Base-by-base conservation (phyloP, 2,888 invertebrate species). In the Stenurella melanura region DNA sequence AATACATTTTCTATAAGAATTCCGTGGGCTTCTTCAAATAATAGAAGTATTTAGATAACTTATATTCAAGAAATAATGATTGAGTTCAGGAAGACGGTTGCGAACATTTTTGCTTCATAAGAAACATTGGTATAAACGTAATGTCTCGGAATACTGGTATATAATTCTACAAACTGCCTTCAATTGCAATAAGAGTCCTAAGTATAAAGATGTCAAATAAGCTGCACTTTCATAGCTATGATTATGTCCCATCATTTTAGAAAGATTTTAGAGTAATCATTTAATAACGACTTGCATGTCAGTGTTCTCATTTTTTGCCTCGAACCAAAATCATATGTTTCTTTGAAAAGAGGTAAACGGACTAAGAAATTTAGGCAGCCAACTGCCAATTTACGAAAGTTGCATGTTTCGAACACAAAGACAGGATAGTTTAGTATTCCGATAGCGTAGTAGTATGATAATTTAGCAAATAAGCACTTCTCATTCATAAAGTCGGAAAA, bases 401-500 rank as follows among this genome's bases (percentile, higher is more conserved):
- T 30, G 38, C 34, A 34, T 63, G 60, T 70, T 61, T 50, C n/a
- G 60, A 70, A 60, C 60, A 70, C 60, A 70, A 70, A 70, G 70
- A 60, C 42, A 7, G 21, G 70, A 70, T 42, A 70, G 42, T 74
- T 74, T 66, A 71, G 73, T 74, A 64, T 70, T 74, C 77, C 26
- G 70, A 73, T 73, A 73, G 67, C 30, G 66, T 74, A 57, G 78
- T 78, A 83, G 81, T 83, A 83, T 81, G 79, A 79, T 82, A 83
- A 83, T 83, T 83, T 81, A 42, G 76, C 56, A 80, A 80, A 83
- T 82, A 80, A 83, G 76, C 80, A 79, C 78, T 77, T 78, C 80
- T 82, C 83, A 83, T 83, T 83, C 83, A 83, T 80, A 83, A 82
- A 76, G 74, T 38, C 12, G 74, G 74, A 69, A 77, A 57, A 74